Percentiles rank a stretch among this genome's conserved stretches.
Evolutionary conservation across 2,888 invertebrate species (phyloP).

Genomic region (Smittia aterrima): DNA sequence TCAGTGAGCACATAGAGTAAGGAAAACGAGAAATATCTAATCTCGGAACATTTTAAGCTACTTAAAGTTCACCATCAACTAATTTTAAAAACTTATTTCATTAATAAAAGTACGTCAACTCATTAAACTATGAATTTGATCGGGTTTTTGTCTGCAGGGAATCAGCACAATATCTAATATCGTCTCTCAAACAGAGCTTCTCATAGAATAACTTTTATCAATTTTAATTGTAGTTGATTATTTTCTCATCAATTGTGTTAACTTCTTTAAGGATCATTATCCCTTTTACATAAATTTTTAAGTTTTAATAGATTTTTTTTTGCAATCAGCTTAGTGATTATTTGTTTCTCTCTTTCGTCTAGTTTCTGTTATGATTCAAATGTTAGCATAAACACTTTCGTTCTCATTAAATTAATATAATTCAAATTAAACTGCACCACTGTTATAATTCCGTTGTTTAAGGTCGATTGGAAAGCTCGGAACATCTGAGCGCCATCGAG

Average conservation of each 20-base stretch:
- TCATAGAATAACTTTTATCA: not conserved
- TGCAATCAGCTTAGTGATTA: constrained; percentile 1
- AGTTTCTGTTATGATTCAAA: not conserved
- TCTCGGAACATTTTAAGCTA: too few relatives aligned
- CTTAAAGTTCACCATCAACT: too few relatives aligned
- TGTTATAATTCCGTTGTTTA: not conserved
- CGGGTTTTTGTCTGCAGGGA: not conserved
- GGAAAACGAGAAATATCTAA: too few relatives aligned
- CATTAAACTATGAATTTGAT: constrained; percentile 1
- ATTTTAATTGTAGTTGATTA: not conserved
- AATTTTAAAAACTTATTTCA: not conserved
- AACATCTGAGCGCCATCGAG: not conserved
- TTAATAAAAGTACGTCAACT: constrained; percentile 1
- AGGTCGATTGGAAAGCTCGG: not conserved
- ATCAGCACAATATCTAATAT: constrained; percentile 8
- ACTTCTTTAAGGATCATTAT: not conserved
- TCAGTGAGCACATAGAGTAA: too few relatives aligned
- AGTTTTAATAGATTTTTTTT: not conserved
- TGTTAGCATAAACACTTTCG: not conserved
- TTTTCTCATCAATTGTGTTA: not conserved
- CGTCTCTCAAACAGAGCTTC: constrained; percentile 21
- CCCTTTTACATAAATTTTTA: not conserved
- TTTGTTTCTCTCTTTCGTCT: not conserved
- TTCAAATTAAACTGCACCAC: constrained; percentile 35
- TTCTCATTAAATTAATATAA: constrained; percentile 40